phyloP scores from a whole-genome alignment of 2,888 invertebrate genomes.

The Drosophila gaucha region DNA sequence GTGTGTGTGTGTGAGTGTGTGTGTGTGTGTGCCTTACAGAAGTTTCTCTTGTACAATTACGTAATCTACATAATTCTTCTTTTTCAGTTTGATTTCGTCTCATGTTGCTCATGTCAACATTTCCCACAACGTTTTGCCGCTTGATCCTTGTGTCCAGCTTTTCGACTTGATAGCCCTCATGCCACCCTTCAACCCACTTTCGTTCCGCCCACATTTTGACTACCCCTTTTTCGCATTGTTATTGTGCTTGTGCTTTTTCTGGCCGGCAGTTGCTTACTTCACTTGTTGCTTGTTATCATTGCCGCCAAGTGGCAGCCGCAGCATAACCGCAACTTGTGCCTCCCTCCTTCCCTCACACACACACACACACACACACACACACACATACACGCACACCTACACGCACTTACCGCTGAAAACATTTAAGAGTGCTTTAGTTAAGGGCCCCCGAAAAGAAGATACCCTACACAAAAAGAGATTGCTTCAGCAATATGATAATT shows the following conservation, averaged over 20 bases:
- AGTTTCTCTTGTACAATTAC: constrained; percentile 77
- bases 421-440: neutral
- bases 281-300: constrained; percentile 68
- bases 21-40: constrained; percentile 50
- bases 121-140: constrained; percentile 62
- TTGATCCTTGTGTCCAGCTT: constrained; percentile 38
- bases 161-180: constrained; percentile 30
- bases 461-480: neutral
- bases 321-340: constrained; percentile 33
- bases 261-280: constrained; percentile 47
- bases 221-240: constrained; percentile 2
- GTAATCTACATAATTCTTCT: constrained; percentile 79
- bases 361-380: constrained; percentile 2
- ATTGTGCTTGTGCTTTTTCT: constrained; percentile 22
- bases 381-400: neutral
- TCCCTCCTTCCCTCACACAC: neutral
- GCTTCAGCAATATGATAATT: neutral
- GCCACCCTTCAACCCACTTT: neutral
- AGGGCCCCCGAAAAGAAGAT: neutral
- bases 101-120: constrained; percentile 76
- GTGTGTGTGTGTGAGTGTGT: constrained; percentile 7
- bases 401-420: neutral
- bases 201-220: constrained; percentile 16
- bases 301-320: constrained; percentile 55
- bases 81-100: constrained; percentile 75